These are phyloP conservation scores for Cyphomyrus discorhynchus DNA, from an alignment of 2,113 vertebrate species.

Conservation along the genomic window DNA sequence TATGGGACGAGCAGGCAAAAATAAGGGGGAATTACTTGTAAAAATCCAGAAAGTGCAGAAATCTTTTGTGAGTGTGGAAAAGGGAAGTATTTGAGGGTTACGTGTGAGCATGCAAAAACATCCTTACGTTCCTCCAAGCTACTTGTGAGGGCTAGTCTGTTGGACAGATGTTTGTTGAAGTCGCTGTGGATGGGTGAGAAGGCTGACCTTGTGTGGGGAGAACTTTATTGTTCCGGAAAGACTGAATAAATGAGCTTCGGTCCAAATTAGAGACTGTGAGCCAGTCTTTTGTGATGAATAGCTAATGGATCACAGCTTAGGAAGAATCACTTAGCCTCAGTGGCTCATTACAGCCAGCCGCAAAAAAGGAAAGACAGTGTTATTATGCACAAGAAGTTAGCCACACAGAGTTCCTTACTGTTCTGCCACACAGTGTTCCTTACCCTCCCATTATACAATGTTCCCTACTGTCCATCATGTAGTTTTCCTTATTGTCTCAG, in stretches of 20 bases:
- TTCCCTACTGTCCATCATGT: neutral
- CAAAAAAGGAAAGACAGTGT: slow-evolving; percentile 44
- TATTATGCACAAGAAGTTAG: neutral
- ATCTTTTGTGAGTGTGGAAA: slow-evolving; percentile 20
- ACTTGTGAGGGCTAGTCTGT: slow-evolving; percentile 58
- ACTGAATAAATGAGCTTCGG: slow-evolving; percentile 61
- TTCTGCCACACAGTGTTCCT: neutral
- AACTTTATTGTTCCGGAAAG: slow-evolving; percentile 74
- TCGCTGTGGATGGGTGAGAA: slow-evolving; percentile 56
- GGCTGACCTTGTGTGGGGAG: slow-evolving; percentile 68
- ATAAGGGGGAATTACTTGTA: slow-evolving; percentile 1
- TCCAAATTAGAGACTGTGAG: slow-evolving; percentile 62
- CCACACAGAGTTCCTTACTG: neutral
- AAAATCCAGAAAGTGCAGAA: neutral
- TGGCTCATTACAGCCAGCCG: slow-evolving; percentile 24
- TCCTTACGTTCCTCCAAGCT: slow-evolving; percentile 54
- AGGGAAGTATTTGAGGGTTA: neutral
- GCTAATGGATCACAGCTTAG: slow-evolving; percentile 54
- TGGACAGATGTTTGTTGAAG: slow-evolving; percentile 85
- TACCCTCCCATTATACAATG: neutral
- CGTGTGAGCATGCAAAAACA: neutral
- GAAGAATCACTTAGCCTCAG: slow-evolving; percentile 32
- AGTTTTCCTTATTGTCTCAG: neutral
- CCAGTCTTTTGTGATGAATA: slow-evolving; percentile 53
- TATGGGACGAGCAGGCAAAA: slow-evolving; percentile 52